Conservation (phyloP, 2,113 vertebrate species). For the Philantomba maxwellii region DNA sequence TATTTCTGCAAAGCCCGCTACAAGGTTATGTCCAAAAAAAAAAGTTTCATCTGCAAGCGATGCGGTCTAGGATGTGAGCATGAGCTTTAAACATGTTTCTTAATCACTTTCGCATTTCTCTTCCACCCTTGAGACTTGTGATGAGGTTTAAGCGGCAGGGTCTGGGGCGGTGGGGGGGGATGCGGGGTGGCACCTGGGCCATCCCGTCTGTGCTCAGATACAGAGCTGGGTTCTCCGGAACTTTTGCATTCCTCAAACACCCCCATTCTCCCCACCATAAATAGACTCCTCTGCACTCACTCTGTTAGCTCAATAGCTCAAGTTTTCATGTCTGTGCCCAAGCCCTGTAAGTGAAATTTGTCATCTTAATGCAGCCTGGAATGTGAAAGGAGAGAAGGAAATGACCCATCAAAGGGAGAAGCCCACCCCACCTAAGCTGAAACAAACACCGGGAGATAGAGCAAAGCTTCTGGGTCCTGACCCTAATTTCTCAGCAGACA, state of each 20-base stretch:
- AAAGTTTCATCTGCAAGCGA: neutral
- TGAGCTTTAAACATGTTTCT: neutral
- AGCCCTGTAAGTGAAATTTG: constrained; percentile 36
- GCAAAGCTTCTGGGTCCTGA: constrained; percentile 56
- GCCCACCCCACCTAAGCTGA: constrained; percentile 32
- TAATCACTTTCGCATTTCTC: neutral
- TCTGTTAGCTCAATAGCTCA: constrained; percentile 35
- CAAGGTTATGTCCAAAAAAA: neutral
- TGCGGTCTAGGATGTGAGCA: too few species aligned
- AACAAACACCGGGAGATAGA: constrained; percentile 47
- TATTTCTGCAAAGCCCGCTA: neutral
- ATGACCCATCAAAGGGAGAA: constrained; percentile 49
- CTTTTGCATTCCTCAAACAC: neutral
- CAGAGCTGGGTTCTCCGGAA: neutral
- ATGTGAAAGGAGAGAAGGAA: constrained; percentile 56
- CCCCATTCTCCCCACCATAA: neutral
- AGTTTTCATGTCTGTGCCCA: neutral
- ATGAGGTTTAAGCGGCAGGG: neutral
- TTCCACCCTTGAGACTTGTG: neutral
- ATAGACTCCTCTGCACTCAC: constrained; percentile 39
- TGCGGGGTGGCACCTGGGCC: too few species aligned
- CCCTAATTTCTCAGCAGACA: constrained; percentile 59
- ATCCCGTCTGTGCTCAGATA: neutral
- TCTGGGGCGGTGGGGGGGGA: neutral
- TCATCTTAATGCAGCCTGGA: constrained; percentile 62